Evolutionary conservation across 1,140 invertebrate genomes (phyloP).

Genomic region (Drosophila willistoni): DNA sequence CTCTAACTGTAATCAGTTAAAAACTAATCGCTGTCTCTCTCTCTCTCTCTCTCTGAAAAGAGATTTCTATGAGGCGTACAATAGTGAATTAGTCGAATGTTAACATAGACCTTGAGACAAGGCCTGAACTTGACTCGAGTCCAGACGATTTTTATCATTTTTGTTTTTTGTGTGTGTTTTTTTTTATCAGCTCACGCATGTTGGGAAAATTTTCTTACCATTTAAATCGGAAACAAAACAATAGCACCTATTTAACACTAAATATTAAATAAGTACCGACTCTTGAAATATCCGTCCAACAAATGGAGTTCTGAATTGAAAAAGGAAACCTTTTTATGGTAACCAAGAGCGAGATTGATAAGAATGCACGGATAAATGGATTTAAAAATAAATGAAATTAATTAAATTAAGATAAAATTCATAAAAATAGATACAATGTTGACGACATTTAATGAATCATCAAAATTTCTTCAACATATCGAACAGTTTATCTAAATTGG

Average conservation of each 20-base stretch:
- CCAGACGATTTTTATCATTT: constrained; percentile 9
- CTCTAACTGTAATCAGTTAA: background rate
- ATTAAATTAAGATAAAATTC: constrained; percentile 1
- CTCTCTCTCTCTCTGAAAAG: background rate
- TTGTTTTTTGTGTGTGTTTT: background rate
- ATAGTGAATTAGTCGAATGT: constrained; percentile 6
- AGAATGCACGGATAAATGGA: background rate
- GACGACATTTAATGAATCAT: constrained; percentile 3
- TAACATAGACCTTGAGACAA: constrained; percentile 2
- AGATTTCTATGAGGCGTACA: background rate
- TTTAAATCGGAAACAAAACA: background rate
- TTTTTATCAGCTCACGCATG: background rate
- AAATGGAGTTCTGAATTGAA: background rate
- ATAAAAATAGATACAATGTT: background rate
- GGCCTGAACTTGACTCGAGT: background rate
- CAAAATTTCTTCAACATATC: background rate
- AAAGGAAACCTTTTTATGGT: constrained; percentile 1
- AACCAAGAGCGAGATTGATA: background rate
- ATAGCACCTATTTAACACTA: background rate
- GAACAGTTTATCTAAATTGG: background rate
- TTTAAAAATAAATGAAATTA: background rate
- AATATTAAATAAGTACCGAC: background rate
- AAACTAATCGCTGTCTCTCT: background rate
- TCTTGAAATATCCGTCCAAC: background rate
- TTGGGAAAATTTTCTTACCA: background rate